Evolutionary conservation across 2,888 invertebrate genomes (phyloP).

Genomic region (Leptopilina drosophilae): DNA sequence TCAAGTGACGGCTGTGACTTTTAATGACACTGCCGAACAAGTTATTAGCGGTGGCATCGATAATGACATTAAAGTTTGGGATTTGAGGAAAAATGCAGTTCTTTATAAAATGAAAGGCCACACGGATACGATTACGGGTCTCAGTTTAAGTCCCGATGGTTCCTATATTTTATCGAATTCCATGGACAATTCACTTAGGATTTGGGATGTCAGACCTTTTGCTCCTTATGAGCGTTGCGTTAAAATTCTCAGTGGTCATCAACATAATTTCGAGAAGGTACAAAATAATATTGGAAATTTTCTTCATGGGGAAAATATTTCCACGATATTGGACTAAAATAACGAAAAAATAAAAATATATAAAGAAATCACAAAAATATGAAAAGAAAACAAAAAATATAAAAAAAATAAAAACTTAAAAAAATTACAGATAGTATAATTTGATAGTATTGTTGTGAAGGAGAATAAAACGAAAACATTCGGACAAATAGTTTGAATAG

Average conservation of each 20-base stretch:
- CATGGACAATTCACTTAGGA: slow-evolving; percentile 96
- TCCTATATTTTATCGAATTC: slow-evolving; percentile 95
- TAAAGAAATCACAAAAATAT: too few relatives aligned
- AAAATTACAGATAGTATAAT: too few relatives aligned
- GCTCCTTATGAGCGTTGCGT: slow-evolving; percentile 95
- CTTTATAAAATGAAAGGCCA: slow-evolving; percentile 94
- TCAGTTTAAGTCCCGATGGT: slow-evolving; percentile 90
- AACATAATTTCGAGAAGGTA: slow-evolving; percentile 97
- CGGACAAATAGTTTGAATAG: too few relatives aligned
- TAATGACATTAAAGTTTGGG: slow-evolving; percentile 99
- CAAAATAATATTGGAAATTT: too few relatives aligned
- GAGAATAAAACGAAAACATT: too few relatives aligned
- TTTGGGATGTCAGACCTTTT: slow-evolving; percentile 98
- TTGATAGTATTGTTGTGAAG: too few relatives aligned
- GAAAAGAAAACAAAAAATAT: too few relatives aligned
- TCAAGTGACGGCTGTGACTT: slow-evolving; percentile 91
- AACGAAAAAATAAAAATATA: too few relatives aligned
- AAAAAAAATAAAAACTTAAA: too few relatives aligned
- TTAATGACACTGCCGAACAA: slow-evolving; percentile 97
- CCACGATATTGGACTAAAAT: not conserved
- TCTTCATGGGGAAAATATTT: not conserved
- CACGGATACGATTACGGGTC: slow-evolving; percentile 95
- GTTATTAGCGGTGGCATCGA: slow-evolving; percentile 97
- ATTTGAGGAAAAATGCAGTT: slow-evolving; percentile 91
- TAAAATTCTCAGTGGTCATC: slow-evolving; percentile 94